Evolutionary conservation across 2,888 invertebrate genomes (phyloP).

Genomic region (Thecophora atra): DNA sequence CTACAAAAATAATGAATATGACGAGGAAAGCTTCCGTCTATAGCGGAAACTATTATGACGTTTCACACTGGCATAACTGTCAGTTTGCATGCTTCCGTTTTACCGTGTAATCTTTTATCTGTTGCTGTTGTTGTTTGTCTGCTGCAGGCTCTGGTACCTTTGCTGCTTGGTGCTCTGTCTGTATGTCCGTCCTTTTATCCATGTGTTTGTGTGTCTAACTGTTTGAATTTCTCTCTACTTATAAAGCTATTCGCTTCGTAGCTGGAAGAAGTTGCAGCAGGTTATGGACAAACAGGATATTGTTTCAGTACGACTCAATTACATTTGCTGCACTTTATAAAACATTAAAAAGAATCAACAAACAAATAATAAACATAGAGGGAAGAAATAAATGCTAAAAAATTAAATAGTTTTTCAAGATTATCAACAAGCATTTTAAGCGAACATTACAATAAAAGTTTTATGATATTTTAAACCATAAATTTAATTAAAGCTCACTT

Average conservation of each 20-base stretch:
- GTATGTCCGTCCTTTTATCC: neutral
- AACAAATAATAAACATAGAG: neutral
- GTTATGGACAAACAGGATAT: neutral
- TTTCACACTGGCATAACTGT: conserved; percentile 31
- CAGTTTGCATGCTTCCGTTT: conserved; percentile 24
- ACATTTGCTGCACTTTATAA: neutral
- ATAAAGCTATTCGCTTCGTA: too few relatives aligned
- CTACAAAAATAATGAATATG: conserved; percentile 11
- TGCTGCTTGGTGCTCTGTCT: neutral
- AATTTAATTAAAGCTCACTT: too few relatives aligned
- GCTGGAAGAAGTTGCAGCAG: neutral
- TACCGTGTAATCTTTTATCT: too few relatives aligned
- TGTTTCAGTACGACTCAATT: too few relatives aligned
- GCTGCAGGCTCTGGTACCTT: neutral
- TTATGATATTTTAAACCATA: too few relatives aligned
- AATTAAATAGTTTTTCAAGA: neutral
- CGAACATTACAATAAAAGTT: too few relatives aligned
- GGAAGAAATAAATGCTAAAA: neutral
- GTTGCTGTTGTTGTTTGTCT: neutral
- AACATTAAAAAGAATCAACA: too few relatives aligned
- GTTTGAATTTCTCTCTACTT: too few relatives aligned
- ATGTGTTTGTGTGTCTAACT: neutral
- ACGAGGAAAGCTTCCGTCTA: conserved; percentile 39
- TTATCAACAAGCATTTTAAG: too few relatives aligned
- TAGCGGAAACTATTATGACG: conserved; percentile 40